A percentile compares a stretch with the other conserved stretches of the same genome.
Evolutionary conservation across 2,797 vertebrate species (phyloP).

Genomic region (Atherinosoma microstoma): DNA sequence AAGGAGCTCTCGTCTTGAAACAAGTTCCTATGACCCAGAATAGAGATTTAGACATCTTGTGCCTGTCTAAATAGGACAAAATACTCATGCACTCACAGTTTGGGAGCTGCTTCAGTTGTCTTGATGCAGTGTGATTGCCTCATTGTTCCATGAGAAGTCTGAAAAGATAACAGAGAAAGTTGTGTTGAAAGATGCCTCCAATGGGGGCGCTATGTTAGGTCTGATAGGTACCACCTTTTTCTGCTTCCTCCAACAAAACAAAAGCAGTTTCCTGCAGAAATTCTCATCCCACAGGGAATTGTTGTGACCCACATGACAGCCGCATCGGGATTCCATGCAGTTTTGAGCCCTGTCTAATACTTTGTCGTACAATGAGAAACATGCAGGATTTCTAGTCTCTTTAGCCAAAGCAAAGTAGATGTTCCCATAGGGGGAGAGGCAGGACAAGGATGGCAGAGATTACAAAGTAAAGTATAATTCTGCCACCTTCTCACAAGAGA

Average conservation of each 20-base stretch:
- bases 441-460: background rate
- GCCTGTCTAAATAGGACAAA: conserved; percentile 47
- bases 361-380: conserved; percentile 5
- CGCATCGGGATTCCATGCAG: conserved; percentile 21
- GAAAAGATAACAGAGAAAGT: conserved; percentile 30
- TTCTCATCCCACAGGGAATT: conserved; percentile 22
- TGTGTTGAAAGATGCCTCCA: conserved; percentile 17
- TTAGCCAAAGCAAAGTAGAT: conserved; percentile 23
- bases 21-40: conserved; percentile 50
- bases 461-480: conserved; percentile 4
- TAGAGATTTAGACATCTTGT: conserved; percentile 30
- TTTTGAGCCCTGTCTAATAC: conserved; percentile 26
- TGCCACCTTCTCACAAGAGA: background rate
- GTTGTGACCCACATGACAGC: conserved; percentile 47
- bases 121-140: conserved; percentile 4
- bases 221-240: conserved; percentile 32
- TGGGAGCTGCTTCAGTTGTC: conserved; percentile 16
- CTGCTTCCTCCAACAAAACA: conserved; percentile 36
- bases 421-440: conserved; percentile 8
- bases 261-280: conserved; percentile 37
- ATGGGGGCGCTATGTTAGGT: background rate
- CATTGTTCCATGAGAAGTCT: conserved; percentile 5
- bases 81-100: conserved; percentile 4
- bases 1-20: conserved; percentile 16
- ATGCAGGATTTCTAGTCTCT: conserved; percentile 15